Conservation (phyloP, 2,888 invertebrate species). For the Cheilosia variabilis region DNA sequence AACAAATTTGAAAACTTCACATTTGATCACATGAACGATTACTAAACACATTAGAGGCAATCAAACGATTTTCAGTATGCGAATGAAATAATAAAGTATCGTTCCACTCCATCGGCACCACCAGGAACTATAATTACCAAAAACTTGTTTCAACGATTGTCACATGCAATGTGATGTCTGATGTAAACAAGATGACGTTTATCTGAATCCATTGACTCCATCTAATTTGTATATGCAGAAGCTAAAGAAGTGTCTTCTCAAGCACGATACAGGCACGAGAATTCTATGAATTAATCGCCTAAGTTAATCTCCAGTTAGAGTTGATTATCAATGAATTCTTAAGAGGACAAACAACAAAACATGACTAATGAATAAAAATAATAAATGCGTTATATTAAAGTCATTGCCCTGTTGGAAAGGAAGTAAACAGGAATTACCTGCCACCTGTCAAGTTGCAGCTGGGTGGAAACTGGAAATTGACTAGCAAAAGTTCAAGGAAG, state of each 20-base stretch:
- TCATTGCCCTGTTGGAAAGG: not conserved
- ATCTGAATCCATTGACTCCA: not conserved
- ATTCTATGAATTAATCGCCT: too few species aligned
- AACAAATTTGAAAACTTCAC: not conserved
- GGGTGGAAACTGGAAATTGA: too few species aligned
- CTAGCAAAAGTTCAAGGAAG: not conserved
- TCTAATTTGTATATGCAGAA: not conserved
- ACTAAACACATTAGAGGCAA: conserved; percentile 9
- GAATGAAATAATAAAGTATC: conserved; percentile 24
- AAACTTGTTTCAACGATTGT: conserved; percentile 22
- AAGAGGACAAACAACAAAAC: not conserved
- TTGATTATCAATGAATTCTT: conserved; percentile 5
- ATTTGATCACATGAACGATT: conserved; percentile 1
- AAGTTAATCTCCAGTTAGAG: not conserved
- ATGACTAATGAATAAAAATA: not conserved
- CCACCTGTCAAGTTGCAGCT: too few species aligned
- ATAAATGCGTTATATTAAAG: not conserved
- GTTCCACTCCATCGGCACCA: conserved; percentile 14
- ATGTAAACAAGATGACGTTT: conserved; percentile 8
- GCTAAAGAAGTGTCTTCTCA: too few species aligned
- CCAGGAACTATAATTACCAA: conserved; percentile 12
- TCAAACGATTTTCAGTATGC: not conserved
- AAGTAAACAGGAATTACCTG: too few species aligned
- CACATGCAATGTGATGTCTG: conserved; percentile 14
- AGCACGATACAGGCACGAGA: too few species aligned